phyloP scores from a whole-genome alignment of 2,113 vertebrate genomes.

The Vicugna pacos region DNA sequence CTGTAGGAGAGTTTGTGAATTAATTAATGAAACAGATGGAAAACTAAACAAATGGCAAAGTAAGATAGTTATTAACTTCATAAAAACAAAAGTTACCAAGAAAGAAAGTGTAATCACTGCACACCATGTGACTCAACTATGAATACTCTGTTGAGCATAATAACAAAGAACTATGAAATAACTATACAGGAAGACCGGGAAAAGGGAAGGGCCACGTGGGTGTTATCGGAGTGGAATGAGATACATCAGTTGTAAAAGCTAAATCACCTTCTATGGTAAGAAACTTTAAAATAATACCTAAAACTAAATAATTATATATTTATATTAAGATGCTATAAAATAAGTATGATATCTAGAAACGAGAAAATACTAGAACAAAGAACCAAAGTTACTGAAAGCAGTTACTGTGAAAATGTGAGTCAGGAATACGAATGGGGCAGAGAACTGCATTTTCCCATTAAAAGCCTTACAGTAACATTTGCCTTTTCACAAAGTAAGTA shows the following conservation, averaged over 20 bases:
- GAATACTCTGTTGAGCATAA: slow-evolving; percentile 15
- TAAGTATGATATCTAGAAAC: slow-evolving; percentile 10
- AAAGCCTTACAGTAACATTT: neutral
- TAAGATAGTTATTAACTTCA: slow-evolving; percentile 14
- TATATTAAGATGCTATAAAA: neutral
- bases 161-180: neutral
- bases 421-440: neutral
- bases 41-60: slow-evolving; percentile 7
- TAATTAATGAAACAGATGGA: neutral
- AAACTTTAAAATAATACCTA: slow-evolving; percentile 21
- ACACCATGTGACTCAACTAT: neutral
- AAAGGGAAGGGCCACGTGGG: neutral
- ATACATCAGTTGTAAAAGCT: slow-evolving; percentile 18
- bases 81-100: slow-evolving; percentile 31
- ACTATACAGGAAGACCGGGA: neutral
- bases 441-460: neutral
- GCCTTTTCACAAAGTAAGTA: neutral
- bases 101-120: slow-evolving; percentile 43
- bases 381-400: slow-evolving; percentile 14
- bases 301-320: neutral
- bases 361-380: slow-evolving; percentile 26
- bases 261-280: neutral
- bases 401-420: neutral
- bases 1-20: neutral
- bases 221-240: neutral